Evolutionary conservation across 2,888 invertebrate genomes (phyloP).

Genomic region (Deroplatys truncata): DNA sequence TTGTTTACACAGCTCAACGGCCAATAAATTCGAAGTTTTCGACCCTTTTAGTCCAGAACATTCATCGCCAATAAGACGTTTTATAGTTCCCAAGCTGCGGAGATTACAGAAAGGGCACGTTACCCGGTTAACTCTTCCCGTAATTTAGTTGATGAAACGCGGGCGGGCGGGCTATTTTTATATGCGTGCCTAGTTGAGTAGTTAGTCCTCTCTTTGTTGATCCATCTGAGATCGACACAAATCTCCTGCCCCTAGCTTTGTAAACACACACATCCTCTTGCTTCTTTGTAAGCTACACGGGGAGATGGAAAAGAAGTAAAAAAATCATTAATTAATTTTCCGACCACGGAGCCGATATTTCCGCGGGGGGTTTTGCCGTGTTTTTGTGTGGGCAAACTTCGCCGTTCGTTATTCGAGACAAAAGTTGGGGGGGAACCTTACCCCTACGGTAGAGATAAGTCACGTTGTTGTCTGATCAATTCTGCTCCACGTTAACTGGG

Average conservation of each 20-base stretch:
- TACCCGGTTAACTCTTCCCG: background rate
- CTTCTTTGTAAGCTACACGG: background rate
- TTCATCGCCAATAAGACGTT: background rate
- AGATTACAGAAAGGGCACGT: background rate
- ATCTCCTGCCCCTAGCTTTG: background rate
- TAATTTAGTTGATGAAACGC: background rate
- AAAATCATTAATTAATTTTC: background rate
- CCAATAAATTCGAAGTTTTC: background rate
- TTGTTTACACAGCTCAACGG: background rate
- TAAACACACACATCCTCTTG: background rate
- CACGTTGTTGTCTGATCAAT: background rate
- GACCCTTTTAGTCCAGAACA: background rate
- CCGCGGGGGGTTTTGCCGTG: background rate
- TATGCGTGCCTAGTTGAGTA: background rate
- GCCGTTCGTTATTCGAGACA: background rate
- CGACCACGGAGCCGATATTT: background rate
- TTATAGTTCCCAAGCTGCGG: background rate
- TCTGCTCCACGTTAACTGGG: background rate
- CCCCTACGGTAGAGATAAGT: background rate
- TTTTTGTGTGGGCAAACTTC: background rate
- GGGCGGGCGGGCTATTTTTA: background rate
- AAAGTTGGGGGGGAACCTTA: background rate
- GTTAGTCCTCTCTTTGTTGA: background rate
- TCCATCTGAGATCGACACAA: background rate
- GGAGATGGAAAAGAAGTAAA: background rate